These are phyloP conservation scores for Rhagonycha fulva DNA, from an alignment of 2,888 invertebrate genomes.

Conservation along the genomic window DNA sequence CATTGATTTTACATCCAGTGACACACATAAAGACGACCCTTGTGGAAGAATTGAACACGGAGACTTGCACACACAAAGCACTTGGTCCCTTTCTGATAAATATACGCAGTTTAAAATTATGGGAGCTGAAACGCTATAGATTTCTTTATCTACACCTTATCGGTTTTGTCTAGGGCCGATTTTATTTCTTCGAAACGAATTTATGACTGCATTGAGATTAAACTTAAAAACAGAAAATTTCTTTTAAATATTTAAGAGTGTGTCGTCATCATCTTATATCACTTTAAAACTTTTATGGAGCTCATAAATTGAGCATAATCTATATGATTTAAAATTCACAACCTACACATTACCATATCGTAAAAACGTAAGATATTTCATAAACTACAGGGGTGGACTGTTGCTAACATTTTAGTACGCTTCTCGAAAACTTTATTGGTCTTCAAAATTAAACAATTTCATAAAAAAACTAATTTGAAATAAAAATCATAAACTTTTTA, in stretches of 20 bases:
- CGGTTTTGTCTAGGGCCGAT: constrained; percentile 28
- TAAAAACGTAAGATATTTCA: not conserved
- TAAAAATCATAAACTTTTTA: too few relatives aligned
- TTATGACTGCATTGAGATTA: constrained; percentile 27
- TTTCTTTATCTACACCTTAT: constrained; percentile 30
- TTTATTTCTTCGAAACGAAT: constrained; percentile 28
- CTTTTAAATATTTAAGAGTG: constrained; percentile 22
- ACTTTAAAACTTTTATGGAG: constrained; percentile 1
- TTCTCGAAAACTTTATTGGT: too few relatives aligned
- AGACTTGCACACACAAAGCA: constrained; percentile 24
- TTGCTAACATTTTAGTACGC: not conserved
- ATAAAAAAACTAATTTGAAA: too few relatives aligned
- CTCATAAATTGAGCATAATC: constrained; percentile 1
- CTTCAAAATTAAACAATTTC: too few relatives aligned
- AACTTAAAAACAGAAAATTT: constrained; percentile 26
- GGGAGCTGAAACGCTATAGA: constrained; percentile 23
- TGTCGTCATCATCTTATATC: constrained; percentile 10
- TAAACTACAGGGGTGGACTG: not conserved
- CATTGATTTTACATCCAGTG: constrained; percentile 41
- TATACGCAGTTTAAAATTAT: constrained; percentile 28
- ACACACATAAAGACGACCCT: constrained; percentile 35
- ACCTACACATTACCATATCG: constrained; percentile 1
- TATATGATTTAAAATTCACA: constrained; percentile 5
- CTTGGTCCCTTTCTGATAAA: constrained; percentile 25
- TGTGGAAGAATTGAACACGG: constrained; percentile 22